Evolutionary conservation across 1,140 invertebrate species (phyloP), one percentile per base, ranked within the genome.

Genomic region (Dendroctonus ponderosae): DNA sequence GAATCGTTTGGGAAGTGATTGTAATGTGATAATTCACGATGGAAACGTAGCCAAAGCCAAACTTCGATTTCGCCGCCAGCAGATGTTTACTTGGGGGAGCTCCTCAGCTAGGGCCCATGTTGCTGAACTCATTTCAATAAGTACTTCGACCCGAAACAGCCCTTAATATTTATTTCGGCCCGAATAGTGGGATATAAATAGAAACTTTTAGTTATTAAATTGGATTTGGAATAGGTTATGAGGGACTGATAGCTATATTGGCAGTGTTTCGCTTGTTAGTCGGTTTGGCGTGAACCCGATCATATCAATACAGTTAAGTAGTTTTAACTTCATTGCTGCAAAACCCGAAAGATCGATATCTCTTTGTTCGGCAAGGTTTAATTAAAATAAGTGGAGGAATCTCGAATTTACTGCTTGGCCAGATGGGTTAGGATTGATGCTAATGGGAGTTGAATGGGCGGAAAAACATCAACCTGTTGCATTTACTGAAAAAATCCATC

Each of bases 1-100:
- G 3, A 26, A 26, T 26, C 26, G 26, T 26, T 26, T 26, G 26
- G 26, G 26, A 26, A 26, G 26, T 26, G 26, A 26, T 26, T 26
- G 26, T 26, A 26, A 26, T 26, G 26, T 26, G 26, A 26, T 48
- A 8, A 48, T 52, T 9, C 8, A 12, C 46, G 58, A 60, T 12
- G 39, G 38, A 60, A 60, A 60, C 58, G 46, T 26, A 48, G 58
- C 46, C 41, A 37, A 39, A 56, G 37, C 49, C 41, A 49, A 60
- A 49, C 43, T 60, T 60, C 58, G 58, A 60, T 60, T 60, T 37
- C 14, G 58, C 58, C 58, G 43, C 58, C 58, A 60, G 58, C 58
- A 60, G 58, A 60, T 60, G 58, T 60, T 60, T 60, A 60, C 58
- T 60, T 60, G 58, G 58, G 58, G 58, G 58, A 60, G 58, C 58